Evolutionary conservation across 2,113 vertebrate genomes (phyloP).

Genomic region (Echinops telfairi): DNA sequence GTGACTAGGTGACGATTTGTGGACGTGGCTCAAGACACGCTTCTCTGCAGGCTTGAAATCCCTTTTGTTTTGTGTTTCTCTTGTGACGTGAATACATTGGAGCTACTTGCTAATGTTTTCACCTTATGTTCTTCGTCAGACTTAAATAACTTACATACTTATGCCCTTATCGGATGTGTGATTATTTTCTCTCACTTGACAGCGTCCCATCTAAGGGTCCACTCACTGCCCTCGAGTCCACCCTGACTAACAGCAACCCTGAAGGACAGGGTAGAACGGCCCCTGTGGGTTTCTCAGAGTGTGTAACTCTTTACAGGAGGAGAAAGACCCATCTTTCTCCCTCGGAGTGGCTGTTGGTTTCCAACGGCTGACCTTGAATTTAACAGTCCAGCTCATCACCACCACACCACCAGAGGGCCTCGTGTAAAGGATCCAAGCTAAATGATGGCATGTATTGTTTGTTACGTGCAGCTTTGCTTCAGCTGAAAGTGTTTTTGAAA

Average conservation of each 20-base stretch:
- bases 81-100: neutral
- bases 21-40: neutral
- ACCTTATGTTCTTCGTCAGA: too few relatives aligned
- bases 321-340: too few relatives aligned
- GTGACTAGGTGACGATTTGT: neutral
- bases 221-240: too few relatives aligned
- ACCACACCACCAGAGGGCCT: too few relatives aligned
- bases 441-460: neutral
- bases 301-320: too few relatives aligned
- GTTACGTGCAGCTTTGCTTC: neutral
- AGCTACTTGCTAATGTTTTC: too few relatives aligned
- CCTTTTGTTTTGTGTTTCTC: neutral
- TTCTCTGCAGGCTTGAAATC: neutral
- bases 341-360: too few relatives aligned
- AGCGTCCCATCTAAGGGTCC: neutral
- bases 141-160: neutral
- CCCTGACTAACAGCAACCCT: too few relatives aligned
- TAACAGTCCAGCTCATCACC: too few relatives aligned
- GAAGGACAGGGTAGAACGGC: too few relatives aligned
- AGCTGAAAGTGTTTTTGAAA: neutral
- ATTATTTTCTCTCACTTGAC: neutral
- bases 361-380: too few relatives aligned
- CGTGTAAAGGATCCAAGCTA: neutral
- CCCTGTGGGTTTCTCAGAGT: too few relatives aligned
- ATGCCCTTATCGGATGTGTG: neutral